A percentile compares a stretch with the other conserved stretches of the same genome.
Evolutionary conservation across 2,888 invertebrate species (phyloP).

Genomic region (Penaeus monodon): DNA sequence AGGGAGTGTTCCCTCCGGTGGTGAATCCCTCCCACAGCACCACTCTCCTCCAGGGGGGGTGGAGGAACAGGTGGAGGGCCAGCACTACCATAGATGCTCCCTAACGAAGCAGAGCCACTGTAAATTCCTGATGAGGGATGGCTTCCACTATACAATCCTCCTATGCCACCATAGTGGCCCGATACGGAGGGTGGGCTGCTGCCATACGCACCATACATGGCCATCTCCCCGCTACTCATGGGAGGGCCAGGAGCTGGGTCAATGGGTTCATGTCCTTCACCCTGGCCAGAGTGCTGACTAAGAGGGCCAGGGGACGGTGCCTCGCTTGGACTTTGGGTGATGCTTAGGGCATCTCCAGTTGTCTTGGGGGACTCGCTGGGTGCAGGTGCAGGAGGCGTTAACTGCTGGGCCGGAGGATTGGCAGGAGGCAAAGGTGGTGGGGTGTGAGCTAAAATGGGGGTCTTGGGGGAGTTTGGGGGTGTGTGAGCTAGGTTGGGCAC

Average conservation of each 20-base stretch:
- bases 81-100: constrained; percentile 59
- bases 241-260: constrained; percentile 58
- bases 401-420: constrained; percentile 26
- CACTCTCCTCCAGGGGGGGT: constrained; percentile 53
- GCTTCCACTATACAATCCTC: constrained; percentile 58
- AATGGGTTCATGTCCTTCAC: constrained; percentile 43
- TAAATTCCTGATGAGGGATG: constrained; percentile 63
- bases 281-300: constrained; percentile 37
- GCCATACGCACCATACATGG: constrained; percentile 45
- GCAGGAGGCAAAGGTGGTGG: constrained; percentile 58
- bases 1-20: constrained; percentile 60
- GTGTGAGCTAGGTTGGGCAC: constrained; percentile 61
- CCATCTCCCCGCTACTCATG: constrained; percentile 27
- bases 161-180: constrained; percentile 52
- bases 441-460: constrained; percentile 59
- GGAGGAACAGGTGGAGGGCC: constrained; percentile 58
- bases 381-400: too few species aligned
- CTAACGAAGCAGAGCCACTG: constrained; percentile 60
- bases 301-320: constrained; percentile 50
- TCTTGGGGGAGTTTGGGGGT: constrained; percentile 47
- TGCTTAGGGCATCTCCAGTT: constrained; percentile 37
- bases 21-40: constrained; percentile 49
- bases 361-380: too few species aligned
- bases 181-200: constrained; percentile 49
- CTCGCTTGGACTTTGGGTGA: constrained; percentile 42